These are phyloP conservation scores for Diadophis punctatus DNA, from an alignment of 2,113 vertebrate genomes.

Conservation along the genomic window DNA sequence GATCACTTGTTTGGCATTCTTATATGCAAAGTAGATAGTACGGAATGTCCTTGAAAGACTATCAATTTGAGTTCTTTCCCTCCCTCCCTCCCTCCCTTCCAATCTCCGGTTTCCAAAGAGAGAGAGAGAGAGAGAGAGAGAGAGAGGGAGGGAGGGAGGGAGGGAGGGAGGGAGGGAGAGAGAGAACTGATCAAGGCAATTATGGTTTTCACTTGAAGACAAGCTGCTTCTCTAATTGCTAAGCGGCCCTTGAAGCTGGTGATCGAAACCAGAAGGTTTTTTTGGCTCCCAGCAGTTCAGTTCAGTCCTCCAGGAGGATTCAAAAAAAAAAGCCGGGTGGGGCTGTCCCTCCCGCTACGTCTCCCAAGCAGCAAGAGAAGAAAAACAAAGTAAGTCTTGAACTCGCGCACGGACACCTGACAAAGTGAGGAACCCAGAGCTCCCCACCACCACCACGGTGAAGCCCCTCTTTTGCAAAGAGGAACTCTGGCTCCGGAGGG, in stretches of 20 bases:
- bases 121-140: neutral
- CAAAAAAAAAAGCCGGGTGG: neutral
- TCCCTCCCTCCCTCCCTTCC: conserved; percentile 30
- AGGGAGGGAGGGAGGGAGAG: too few relatives aligned
- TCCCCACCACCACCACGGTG: neutral
- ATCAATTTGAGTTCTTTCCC: conserved; percentile 32
- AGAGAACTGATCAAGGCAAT: conserved; percentile 39
- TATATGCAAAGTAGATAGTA: conserved; percentile 53
- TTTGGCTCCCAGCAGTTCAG: neutral
- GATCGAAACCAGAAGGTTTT: conserved; percentile 34
- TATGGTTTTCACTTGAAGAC: conserved; percentile 59
- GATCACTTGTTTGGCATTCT: conserved; percentile 47
- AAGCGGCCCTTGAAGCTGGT: conserved; percentile 25
- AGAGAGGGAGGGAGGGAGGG: too few relatives aligned
- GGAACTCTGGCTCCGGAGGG: neutral
- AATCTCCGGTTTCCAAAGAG: conserved; percentile 38
- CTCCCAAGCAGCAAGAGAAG: neutral
- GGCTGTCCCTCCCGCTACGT: neutral
- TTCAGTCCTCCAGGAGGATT: neutral
- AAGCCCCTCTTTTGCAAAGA: neutral
- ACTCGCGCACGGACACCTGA: neutral
- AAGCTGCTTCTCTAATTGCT: conserved; percentile 31
- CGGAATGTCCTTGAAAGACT: conserved; percentile 66
- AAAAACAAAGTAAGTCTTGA: neutral
- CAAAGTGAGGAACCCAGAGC: neutral